phyloP scores from a whole-genome alignment of 23 tunicate genomes.

The Ciona savignyi region DNA sequence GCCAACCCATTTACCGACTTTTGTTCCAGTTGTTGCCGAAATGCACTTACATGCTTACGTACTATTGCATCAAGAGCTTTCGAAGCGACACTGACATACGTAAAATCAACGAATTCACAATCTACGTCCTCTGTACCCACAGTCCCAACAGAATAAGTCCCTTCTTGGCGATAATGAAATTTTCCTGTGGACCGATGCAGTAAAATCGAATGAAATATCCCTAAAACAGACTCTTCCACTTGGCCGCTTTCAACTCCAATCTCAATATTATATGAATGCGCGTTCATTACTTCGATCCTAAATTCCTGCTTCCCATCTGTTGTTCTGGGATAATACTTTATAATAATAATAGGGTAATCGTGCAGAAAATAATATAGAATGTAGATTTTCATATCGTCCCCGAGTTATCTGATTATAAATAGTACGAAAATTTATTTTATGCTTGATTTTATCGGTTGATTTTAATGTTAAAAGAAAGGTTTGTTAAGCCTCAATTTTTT shows the following conservation, averaged over 20 bases:
- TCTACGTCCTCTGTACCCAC: conserved; percentile 80
- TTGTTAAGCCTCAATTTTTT: too few relatives aligned
- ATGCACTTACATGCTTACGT: conserved; percentile 33
- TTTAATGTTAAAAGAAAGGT: too few relatives aligned
- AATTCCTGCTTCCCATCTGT: too few relatives aligned
- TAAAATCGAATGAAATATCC: conserved; percentile 56
- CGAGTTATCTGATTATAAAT: too few relatives aligned
- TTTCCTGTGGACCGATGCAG: conserved; percentile 82
- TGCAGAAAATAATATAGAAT: too few relatives aligned
- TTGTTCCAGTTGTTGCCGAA: conserved; percentile 49
- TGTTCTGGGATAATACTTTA: too few relatives aligned
- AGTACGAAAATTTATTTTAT: too few relatives aligned
- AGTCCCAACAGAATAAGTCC: conserved; percentile 63
- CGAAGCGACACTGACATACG: conserved; percentile 62
- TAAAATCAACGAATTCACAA: conserved; percentile 78
- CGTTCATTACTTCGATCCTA: too few relatives aligned
- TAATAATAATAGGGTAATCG: too few relatives aligned
- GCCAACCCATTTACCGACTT: conserved; percentile 26
- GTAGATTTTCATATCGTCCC: too few relatives aligned
- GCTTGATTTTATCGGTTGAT: too few relatives aligned
- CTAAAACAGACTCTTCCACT: conserved; percentile 76
- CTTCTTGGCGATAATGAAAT: conserved; percentile 53
- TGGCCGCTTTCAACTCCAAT: conserved; percentile 53
- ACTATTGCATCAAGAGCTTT: conserved; percentile 25
- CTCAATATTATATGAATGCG: conserved; percentile 54